phyloP scores from a whole-genome alignment of 2,888 invertebrate genomes.

The Acanthosoma haemorrhoidale region DNA sequence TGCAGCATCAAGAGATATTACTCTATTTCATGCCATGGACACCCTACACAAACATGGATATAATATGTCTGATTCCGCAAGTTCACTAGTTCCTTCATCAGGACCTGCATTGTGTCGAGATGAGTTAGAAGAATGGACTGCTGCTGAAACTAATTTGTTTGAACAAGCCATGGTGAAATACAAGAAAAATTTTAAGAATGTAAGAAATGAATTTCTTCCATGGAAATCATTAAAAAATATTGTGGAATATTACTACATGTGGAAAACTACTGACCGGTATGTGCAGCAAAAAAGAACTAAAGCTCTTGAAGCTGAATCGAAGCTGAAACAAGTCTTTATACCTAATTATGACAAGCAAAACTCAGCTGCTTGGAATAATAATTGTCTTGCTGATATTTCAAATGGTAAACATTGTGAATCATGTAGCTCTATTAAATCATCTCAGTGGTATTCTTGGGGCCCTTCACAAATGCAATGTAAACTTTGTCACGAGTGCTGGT shows the following conservation, averaged over 20 bases:
- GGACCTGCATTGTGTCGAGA: slow-evolving; percentile 94
- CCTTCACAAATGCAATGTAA: slow-evolving; percentile 88
- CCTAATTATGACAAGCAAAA: slow-evolving; percentile 91
- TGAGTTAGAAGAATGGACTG: slow-evolving; percentile 99
- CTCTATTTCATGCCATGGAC: slow-evolving; percentile 97
- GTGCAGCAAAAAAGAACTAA: slow-evolving; percentile 97
- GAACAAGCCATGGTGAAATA: slow-evolving; percentile 97
- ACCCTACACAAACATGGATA: slow-evolving; percentile 87
- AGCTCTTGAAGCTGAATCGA: slow-evolving; percentile 94
- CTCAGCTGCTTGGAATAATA: slow-evolving; percentile 57
- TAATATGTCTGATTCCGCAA: slow-evolving; percentile 83
- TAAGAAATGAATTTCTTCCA: slow-evolving; percentile 93
- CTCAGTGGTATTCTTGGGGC: slow-evolving; percentile 96
- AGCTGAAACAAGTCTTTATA: slow-evolving; percentile 98
- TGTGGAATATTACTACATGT: slow-evolving; percentile 99
- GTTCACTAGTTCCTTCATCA: slow-evolving; percentile 85
- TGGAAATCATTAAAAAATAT: slow-evolving; percentile 98
- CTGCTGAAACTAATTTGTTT: slow-evolving; percentile 96
- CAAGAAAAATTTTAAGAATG: slow-evolving; percentile 98
- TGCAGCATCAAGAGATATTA: slow-evolving; percentile 96
- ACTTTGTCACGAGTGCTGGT: slow-evolving; percentile 92
- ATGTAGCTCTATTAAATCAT: slow-evolving; percentile 67
- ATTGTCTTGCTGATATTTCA: slow-evolving; percentile 45
- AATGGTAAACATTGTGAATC: slow-evolving; percentile 77
- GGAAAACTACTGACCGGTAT: slow-evolving; percentile 99